These are phyloP conservation scores for Misgurnus anguillicaudatus DNA, from an alignment of 2,113 vertebrate genomes.

Conservation along the genomic window DNA sequence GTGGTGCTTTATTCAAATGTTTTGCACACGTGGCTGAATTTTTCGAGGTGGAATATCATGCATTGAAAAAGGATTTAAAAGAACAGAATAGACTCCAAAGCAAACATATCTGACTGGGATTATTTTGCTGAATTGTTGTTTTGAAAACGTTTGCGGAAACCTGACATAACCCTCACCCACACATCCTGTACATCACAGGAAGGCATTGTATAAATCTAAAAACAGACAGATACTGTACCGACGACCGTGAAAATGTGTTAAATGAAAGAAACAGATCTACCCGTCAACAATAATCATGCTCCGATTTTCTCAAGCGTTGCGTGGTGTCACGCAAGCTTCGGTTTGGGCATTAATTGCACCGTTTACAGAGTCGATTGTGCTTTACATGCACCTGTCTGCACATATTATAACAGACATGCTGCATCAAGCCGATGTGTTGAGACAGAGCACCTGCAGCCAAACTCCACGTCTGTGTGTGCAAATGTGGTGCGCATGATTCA, in stretches of 20 bases:
- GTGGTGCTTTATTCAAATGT: background rate
- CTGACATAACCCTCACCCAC: background rate
- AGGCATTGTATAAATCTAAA: background rate
- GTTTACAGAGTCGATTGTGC: constrained; percentile 9
- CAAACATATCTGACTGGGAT: background rate
- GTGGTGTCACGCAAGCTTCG: background rate
- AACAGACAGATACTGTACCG: background rate
- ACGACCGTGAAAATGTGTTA: constrained; percentile 7
- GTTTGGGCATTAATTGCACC: constrained; percentile 21
- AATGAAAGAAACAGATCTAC: background rate
- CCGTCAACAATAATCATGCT: background rate
- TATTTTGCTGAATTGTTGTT: background rate
- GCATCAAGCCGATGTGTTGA: constrained; percentile 8
- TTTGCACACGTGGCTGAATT: constrained; percentile 25
- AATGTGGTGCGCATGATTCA: constrained; percentile 17
- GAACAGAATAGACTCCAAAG: background rate
- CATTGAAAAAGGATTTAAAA: constrained; percentile 25
- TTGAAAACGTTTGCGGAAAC: background rate
- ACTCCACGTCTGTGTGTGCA: background rate
- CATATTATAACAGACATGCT: constrained; percentile 10
- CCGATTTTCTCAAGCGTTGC: background rate
- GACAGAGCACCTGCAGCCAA: constrained; percentile 37
- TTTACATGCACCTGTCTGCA: constrained; percentile 3
- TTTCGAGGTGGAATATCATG: constrained; percentile 2
- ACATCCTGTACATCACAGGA: background rate